A percentile compares a stretch with the other conserved stretches of the same genome.
These are phyloP conservation scores for Myzus persicae DNA, from an alignment of 1,140 invertebrate species.

Conservation along the genomic window DNA sequence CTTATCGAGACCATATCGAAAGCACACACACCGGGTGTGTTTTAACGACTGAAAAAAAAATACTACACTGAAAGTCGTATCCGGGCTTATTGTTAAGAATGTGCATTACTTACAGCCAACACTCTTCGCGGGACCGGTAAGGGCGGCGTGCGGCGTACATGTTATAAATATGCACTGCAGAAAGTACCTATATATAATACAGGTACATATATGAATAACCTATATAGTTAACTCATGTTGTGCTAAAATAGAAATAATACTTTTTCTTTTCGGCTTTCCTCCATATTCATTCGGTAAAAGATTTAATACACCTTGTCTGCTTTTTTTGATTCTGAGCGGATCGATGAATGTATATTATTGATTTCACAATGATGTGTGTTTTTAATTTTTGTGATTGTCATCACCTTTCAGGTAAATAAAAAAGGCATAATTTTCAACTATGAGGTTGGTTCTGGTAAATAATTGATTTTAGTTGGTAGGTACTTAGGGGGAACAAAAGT, in stretches of 20 bases:
- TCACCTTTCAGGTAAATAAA: too few relatives aligned
- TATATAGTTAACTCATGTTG: background rate
- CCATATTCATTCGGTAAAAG: background rate
- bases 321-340: too few relatives aligned
- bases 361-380: too few relatives aligned
- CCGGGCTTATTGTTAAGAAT: background rate
- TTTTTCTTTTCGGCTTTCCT: background rate
- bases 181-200: background rate
- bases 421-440: too few relatives aligned
- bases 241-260: background rate
- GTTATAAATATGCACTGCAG: background rate
- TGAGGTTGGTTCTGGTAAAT: too few relatives aligned
- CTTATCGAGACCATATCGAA: background rate
- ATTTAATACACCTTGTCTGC: too few relatives aligned
- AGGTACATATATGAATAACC: background rate
- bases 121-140: background rate
- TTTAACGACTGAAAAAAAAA: constrained; percentile 20
- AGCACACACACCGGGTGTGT: background rate
- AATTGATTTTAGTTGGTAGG: too few relatives aligned
- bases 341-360: too few relatives aligned
- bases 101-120: background rate
- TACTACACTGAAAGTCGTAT: background rate
- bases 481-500: too few relatives aligned
- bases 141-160: background rate
- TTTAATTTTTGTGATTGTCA: too few relatives aligned